These are phyloP conservation scores for Mercenaria mercenaria DNA, from an alignment of 1,140 invertebrate species.

Conservation along the genomic window DNA sequence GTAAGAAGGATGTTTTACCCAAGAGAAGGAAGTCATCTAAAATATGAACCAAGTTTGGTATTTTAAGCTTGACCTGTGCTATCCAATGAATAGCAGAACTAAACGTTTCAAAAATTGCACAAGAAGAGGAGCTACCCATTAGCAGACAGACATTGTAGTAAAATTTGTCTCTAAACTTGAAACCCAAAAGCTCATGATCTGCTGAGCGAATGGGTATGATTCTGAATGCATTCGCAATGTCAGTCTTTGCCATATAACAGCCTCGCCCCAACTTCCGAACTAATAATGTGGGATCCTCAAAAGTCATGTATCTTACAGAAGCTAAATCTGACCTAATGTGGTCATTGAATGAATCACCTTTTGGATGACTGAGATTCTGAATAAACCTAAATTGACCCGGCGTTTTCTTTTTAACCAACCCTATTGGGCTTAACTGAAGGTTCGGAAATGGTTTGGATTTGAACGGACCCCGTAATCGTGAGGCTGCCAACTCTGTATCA, in stretches of 20 bases:
- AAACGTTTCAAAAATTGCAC: slow-evolving; percentile 63
- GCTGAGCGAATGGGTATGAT: not conserved
- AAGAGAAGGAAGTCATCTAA: slow-evolving; percentile 39
- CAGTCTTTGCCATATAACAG: not conserved
- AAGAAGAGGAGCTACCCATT: slow-evolving; percentile 33
- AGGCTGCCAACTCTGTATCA: not conserved
- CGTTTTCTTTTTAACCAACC: slow-evolving; percentile 4
- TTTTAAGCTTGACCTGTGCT: not conserved
- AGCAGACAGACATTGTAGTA: not conserved
- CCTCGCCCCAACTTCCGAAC: not conserved
- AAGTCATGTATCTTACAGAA: not conserved
- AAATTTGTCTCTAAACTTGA: slow-evolving; percentile 9
- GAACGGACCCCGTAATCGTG: not conserved
- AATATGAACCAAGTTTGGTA: slow-evolving; percentile 29
- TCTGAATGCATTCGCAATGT: too few relatives aligned
- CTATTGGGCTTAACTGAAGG: slow-evolving; percentile 10
- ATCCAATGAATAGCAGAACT: slow-evolving; percentile 52
- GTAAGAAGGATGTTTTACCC: too few relatives aligned
- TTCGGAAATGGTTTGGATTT: not conserved
- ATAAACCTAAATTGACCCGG: slow-evolving; percentile 30
- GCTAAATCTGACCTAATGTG: not conserved
- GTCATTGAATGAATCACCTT: slow-evolving; percentile 17
- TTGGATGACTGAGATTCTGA: slow-evolving; percentile 1
- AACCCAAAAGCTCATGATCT: slow-evolving; percentile 36
- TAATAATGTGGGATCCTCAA: slow-evolving; percentile 4